A percentile compares a stretch with the other conserved stretches of the same genome.
Conservation (phyloP, 2,888 invertebrate species). For the Drosophila koepferae region DNA sequence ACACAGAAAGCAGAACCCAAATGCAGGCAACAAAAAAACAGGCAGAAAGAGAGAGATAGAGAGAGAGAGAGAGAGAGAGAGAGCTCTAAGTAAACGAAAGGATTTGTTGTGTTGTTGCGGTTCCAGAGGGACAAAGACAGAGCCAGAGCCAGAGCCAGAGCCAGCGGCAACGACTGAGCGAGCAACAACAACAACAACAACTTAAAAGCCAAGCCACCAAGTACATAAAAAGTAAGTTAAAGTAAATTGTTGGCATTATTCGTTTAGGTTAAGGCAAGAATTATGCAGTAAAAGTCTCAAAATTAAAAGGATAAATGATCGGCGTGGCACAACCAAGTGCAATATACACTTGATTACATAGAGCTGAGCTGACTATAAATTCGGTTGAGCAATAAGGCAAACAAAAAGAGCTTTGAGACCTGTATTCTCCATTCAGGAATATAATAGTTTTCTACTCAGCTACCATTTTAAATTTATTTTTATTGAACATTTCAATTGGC, state of each 20-base stretch:
- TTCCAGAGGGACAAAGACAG: constrained; percentile 16
- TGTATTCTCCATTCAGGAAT: too few relatives aligned
- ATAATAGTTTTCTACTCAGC: too few relatives aligned
- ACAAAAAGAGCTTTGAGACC: not conserved
- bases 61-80: too few relatives aligned
- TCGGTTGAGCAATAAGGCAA: not conserved
- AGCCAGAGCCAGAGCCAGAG: not conserved
- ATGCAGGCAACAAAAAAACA: constrained; percentile 30
- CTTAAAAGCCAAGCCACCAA: constrained; percentile 72
- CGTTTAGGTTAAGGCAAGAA: constrained; percentile 68
- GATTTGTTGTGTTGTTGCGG: constrained; percentile 68
- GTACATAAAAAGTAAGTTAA: constrained; percentile 80
- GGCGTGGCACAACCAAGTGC: constrained; percentile 16
- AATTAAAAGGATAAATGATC: constrained; percentile 31
- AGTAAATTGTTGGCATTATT: constrained; percentile 80
- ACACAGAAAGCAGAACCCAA: constrained; percentile 23
- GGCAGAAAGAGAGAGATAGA: constrained; percentile 2
- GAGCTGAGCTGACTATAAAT: not conserved
- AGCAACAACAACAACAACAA: constrained; percentile 36
- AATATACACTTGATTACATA: constrained; percentile 37
- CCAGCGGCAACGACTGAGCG: not conserved
- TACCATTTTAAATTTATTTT: not conserved
- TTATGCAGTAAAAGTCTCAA: constrained; percentile 56
- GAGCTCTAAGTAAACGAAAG: constrained; percentile 56
- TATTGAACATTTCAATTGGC: not conserved